Evolutionary conservation across 2,113 vertebrate genomes (phyloP), one percentile per base, ranked within the genome.

Genomic region (Gila orcuttii): DNA sequence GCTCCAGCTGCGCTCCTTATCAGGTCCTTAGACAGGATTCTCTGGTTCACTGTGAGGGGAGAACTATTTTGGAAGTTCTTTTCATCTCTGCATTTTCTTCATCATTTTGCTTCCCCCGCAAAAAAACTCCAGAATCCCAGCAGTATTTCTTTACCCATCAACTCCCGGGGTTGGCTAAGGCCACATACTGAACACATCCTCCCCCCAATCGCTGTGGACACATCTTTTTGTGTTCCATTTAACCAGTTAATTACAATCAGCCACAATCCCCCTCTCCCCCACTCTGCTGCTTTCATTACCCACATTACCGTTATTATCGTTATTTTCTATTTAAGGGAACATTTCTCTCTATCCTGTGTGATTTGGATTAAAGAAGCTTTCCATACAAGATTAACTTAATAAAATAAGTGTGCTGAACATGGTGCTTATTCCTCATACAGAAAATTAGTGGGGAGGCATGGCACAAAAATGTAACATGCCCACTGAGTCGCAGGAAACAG

Each of bases 301-400:
- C 57, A 19, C 73, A 88, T 86, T 42, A 86, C 84, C 39, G 81
- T 93, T 90, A 92, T 91, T 86, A 25, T 88, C 83, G 82, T 87
- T 89, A 88, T 93, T 59, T 87, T 92, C 88, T 93, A 93, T 94
- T 94, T 92, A 91, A 96, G 95, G 94, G 94, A 90, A 93, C 93
- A 93, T 89, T 96, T 92, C 94, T 95, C 93, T 93, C 86, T 55
- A 86, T 93, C 92, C 93, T 94, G 92, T 94, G 92, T 95, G 95
- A 95, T 95, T 96, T 94, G 93, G 95, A 96, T 97, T 96, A 96
- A 97, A 97, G 95, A 95, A 93, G 93, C 94, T 96, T 94, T 96
- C 96, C 95, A 95, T 92, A 93, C 93, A 47, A 91, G 88, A 96
- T 97, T 97, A 97, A 93, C 95, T 96, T 96, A 89, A 96, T 95